phyloP scores from a whole-genome alignment of 1,140 invertebrate genomes.

The Nomia melanderi region DNA sequence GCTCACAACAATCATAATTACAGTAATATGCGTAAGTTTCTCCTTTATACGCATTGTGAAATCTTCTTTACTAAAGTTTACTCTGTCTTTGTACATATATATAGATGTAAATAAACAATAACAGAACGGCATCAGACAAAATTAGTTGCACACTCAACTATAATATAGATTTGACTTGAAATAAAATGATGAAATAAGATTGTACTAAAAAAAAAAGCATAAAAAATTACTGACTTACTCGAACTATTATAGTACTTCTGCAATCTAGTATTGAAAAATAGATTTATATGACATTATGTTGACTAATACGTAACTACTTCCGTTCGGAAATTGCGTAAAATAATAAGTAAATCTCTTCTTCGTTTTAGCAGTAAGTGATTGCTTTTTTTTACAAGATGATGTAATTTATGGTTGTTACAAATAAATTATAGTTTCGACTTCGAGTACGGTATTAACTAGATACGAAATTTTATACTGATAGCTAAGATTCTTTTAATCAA shows the following conservation, averaged over 20 bases:
- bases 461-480: background rate
- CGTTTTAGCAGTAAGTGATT: background rate
- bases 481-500: background rate
- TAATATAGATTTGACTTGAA: background rate
- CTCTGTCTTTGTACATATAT: conserved; percentile 18
- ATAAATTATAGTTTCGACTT: conserved; percentile 1
- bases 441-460: conserved; percentile 9
- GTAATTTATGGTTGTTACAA: background rate
- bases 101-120: conserved; percentile 25
- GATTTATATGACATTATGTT: conserved; percentile 7
- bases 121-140: background rate
- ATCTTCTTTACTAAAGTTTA: conserved; percentile 2
- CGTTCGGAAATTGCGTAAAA: background rate
- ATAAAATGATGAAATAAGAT: conserved; percentile 6
- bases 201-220: conserved; percentile 1
- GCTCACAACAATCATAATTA: background rate
- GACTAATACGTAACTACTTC: background rate
- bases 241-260: background rate
- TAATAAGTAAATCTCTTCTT: background rate
- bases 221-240: conserved; percentile 13
- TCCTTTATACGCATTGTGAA: conserved; percentile 1
- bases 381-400: background rate
- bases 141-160: background rate
- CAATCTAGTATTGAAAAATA: background rate
- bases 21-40: background rate